Conservation (phyloP, 2,797 vertebrate species). For the Orestias chungarensis region DNA sequence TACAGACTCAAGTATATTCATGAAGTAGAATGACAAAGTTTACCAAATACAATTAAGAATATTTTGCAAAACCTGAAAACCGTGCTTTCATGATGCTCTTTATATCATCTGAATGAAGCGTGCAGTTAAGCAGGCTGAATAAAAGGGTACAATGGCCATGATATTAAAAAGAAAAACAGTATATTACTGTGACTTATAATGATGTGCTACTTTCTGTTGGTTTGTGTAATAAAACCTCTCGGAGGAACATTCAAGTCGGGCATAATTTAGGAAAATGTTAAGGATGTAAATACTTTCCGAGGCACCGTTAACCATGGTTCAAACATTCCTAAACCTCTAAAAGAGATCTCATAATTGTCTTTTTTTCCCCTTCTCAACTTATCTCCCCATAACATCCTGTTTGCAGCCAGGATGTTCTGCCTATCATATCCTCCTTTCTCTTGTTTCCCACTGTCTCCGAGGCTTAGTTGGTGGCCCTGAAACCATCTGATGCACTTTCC, state of each 20-base stretch:
- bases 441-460: slow-evolving; percentile 44
- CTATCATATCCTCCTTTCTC: slow-evolving; percentile 33
- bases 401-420: slow-evolving; percentile 36
- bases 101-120: not conserved
- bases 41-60: not conserved
- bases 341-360: not conserved
- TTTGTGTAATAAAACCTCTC: not conserved
- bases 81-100: not conserved
- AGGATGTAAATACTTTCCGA: not conserved
- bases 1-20: not conserved
- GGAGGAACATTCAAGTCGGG: not conserved
- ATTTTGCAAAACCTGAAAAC: not conserved
- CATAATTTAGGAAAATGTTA: not conserved
- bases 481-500: slow-evolving; percentile 56
- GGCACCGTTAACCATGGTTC: not conserved
- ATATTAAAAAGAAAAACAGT: too few relatives aligned
- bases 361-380: slow-evolving; percentile 55
- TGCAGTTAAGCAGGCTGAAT: not conserved
- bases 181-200: not conserved
- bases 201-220: not conserved
- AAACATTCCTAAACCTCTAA: too few relatives aligned
- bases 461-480: slow-evolving; percentile 43
- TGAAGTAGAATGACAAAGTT: not conserved
- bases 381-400: slow-evolving; percentile 47
- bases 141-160: not conserved